Evolutionary conservation across 2,113 vertebrate genomes (phyloP), one percentile per base, ranked within the genome.

Genomic region (Cyrtonyx montezumae): DNA sequence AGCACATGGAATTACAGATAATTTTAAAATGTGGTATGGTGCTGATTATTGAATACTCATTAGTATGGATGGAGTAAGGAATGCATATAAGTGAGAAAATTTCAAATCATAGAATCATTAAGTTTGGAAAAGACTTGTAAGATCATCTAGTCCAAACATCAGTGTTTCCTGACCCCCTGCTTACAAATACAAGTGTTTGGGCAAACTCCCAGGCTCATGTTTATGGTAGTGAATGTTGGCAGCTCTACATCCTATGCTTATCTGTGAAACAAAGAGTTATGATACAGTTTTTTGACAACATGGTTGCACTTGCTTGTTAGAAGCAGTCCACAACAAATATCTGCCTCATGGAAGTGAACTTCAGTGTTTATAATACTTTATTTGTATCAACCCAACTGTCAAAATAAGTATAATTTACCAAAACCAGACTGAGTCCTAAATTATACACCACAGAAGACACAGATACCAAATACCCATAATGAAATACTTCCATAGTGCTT

Each of bases 361-460:
- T 37, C 1, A 0, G 36, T 92, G 77, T 84, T 92, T 93, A 67
- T 46, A 93, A 68, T 87, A 58, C 95, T 95, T 95, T 95, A 93
- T 91, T 94, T 96, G 79, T 92, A 94, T 92, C 86, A 95, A 75
- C 73, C 51, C 77, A 79, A 76, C 78, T 22, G 89, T 95, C 93
- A 96, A 96, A 96, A 91, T 95, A 97, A 91, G 68, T 86, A 55
- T 69, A 56, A 88, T 88, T 95, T 90, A 93, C 73, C 73, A 67
- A 94, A 94, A 91, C 75, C 66, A 88, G 55, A 53, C 69, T 48
- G 42, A 9, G 4, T 80, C 90, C 78, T 77, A 92, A 96, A 95
- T 95, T 94, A 86, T n/a, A 96, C 83, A 76, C 82, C 84, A 56
- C 56, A 79, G 85, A 93, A 92, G 26, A 89, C 79, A 75, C 10